Conservation (phyloP, 1,140 invertebrate species). For the Dufourea novaeangliae region DNA sequence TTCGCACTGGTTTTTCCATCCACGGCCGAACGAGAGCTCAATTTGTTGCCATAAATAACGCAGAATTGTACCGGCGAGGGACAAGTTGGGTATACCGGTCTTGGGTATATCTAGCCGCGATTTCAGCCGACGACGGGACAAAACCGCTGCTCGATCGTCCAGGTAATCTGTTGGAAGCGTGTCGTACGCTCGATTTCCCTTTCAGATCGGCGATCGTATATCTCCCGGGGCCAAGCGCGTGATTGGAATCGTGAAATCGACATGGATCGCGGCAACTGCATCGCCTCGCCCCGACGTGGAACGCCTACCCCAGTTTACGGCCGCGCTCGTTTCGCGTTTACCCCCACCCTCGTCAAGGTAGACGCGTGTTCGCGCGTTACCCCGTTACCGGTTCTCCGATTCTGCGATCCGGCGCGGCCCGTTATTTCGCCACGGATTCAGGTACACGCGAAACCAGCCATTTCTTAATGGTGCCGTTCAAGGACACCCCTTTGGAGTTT, state of each 20-base stretch:
- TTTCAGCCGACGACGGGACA: conserved; percentile 51
- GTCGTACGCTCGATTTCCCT: conserved; percentile 65
- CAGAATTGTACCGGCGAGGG: conserved; percentile 16
- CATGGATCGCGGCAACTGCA: conserved; percentile 13
- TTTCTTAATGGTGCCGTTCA: too few species aligned
- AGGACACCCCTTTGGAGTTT: too few species aligned
- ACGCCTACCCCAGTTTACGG: conserved; percentile 14
- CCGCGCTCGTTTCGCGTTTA: conserved; percentile 4
- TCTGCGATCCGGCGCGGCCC: conserved; percentile 19
- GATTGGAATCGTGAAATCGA: conserved; percentile 61
- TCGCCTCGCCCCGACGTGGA: background rate
- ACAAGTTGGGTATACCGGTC: background rate
- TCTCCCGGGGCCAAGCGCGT: conserved; percentile 30
- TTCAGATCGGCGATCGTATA: conserved; percentile 63
- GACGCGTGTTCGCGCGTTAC: background rate
- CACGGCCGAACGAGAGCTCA: conserved; percentile 6
- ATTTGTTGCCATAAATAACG: conserved; percentile 60
- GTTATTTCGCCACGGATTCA: conserved; percentile 29
- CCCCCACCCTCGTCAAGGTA: background rate
- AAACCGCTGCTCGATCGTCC: conserved; percentile 60
- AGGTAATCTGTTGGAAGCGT: conserved; percentile 61
- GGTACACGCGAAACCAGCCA: conserved; percentile 27
- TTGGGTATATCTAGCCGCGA: conserved; percentile 23
- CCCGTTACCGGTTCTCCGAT: conserved; percentile 35
- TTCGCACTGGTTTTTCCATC: conserved; percentile 11